Percentiles rank a stretch among this genome's conserved stretches.
Conservation (phyloP, 2,797 vertebrate species). For the Molothrus aeneus region DNA sequence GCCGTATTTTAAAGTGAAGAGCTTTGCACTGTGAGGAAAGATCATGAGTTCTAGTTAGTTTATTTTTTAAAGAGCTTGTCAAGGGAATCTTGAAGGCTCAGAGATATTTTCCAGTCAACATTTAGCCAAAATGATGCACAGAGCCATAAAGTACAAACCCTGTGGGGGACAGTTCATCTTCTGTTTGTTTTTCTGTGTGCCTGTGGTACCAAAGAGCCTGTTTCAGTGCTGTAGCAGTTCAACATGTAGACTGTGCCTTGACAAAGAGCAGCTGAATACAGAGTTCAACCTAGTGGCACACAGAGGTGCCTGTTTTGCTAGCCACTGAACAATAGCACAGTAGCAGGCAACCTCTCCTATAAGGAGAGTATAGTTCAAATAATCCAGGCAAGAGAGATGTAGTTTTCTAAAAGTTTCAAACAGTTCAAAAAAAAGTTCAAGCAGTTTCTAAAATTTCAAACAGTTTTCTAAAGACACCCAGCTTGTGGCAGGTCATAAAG, state of each 20-base stretch:
- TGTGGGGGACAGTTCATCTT: neutral
- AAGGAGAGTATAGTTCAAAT: neutral
- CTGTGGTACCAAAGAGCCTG: neutral
- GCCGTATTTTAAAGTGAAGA: neutral
- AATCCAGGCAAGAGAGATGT: neutral
- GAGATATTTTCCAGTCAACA: neutral
- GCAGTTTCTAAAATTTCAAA: neutral
- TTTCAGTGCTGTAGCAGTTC: neutral
- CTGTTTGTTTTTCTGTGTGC: neutral
- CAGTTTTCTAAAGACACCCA: neutral
- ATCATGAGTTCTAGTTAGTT: neutral
- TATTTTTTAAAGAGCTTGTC: neutral
- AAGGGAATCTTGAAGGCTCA: neutral
- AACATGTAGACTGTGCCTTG: neutral
- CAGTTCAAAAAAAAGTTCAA: too few species aligned
- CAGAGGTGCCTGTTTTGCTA: accelerated
- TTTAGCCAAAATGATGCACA: neutral
- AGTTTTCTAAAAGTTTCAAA: too few species aligned
- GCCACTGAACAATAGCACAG: neutral
- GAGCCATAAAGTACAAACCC: neutral
- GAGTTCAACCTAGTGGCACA: neutral
- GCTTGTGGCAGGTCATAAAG: neutral
- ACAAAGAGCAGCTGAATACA: neutral
- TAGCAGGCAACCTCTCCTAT: neutral
- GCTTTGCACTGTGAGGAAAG: neutral